Conservation (phyloP, 2,797 vertebrate genomes). For the Micrastur ruficollis region DNA sequence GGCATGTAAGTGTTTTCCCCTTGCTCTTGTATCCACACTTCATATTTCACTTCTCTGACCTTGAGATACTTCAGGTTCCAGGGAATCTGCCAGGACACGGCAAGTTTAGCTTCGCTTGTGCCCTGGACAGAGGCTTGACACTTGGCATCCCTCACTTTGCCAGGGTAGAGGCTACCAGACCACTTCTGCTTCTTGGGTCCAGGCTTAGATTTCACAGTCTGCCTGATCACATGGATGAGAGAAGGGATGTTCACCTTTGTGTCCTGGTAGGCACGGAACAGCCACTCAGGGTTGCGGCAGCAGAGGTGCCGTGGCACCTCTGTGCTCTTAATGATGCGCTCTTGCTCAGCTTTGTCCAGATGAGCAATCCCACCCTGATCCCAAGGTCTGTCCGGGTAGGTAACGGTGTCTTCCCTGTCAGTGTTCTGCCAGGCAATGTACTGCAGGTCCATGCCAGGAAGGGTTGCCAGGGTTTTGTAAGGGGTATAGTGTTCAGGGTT, state of each 20-base stretch:
- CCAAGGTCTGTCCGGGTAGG: constrained; percentile 89
- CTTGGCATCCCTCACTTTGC: constrained; percentile 88
- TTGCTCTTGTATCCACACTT: constrained; percentile 99
- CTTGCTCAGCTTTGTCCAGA: constrained; percentile 87
- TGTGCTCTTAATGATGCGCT: constrained; percentile 86
- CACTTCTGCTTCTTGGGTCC: constrained; percentile 81
- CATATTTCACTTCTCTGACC: constrained; percentile 93
- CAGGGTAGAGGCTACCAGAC: constrained; percentile 85
- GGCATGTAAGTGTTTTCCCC: constrained; percentile 99
- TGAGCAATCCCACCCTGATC: constrained; percentile 94
- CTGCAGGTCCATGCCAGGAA: constrained; percentile 96
- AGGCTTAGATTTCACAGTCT: constrained; percentile 81
- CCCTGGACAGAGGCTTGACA: constrained; percentile 92
- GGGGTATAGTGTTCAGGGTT: constrained; percentile 97
- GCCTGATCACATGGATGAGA: constrained; percentile 84
- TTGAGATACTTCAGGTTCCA: constrained; percentile 98
- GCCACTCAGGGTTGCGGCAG: constrained; percentile 97
- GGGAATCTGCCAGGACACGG: constrained; percentile 94
- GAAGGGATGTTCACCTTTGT: constrained; percentile 89
- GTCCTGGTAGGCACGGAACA: constrained; percentile 98
- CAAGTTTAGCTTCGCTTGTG: constrained; percentile 86
- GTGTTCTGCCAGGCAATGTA: constrained; percentile 94
- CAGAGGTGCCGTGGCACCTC: constrained; percentile 93
- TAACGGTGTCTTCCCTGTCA: constrained; percentile 83
- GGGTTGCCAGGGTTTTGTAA: constrained; percentile 89